These are phyloP conservation scores for Polyommatus icarus DNA, from an alignment of 2,888 invertebrate species.

Conservation along the genomic window DNA sequence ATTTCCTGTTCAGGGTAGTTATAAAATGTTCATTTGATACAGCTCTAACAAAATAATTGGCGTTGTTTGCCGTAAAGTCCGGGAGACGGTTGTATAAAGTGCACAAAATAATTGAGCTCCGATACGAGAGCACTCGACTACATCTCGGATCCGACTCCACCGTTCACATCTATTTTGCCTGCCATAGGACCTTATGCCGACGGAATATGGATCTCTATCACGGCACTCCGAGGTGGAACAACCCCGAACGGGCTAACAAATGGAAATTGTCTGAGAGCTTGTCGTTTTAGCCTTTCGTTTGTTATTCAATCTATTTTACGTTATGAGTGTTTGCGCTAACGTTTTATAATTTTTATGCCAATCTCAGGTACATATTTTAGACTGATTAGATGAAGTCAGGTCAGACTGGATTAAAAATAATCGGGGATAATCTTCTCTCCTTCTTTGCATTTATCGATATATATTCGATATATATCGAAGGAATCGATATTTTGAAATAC, in stretches of 20 bases:
- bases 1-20: not conserved
- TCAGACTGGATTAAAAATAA: too few species aligned
- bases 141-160: slow-evolving; percentile 11
- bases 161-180: not conserved
- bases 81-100: slow-evolving; percentile 34
- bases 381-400: too few species aligned
- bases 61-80: slow-evolving; percentile 15
- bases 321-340: not conserved
- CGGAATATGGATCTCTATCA: not conserved
- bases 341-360: not conserved
- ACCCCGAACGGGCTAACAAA: not conserved
- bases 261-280: slow-evolving; percentile 12
- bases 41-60: slow-evolving; percentile 4
- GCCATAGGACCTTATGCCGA: not conserved
- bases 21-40: slow-evolving; percentile 2
- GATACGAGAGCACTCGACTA: slow-evolving; percentile 38
- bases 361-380: not conserved
- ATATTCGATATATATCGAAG: too few species aligned
- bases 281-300: slow-evolving; percentile 10
- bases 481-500: too few species aligned
- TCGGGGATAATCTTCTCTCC: too few species aligned
- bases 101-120: slow-evolving; percentile 41
- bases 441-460: too few species aligned
- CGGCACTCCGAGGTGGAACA: not conserved
- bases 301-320: not conserved